Conservation (phyloP, 2,797 vertebrate genomes). For the Gastrophryne carolinensis region DNA sequence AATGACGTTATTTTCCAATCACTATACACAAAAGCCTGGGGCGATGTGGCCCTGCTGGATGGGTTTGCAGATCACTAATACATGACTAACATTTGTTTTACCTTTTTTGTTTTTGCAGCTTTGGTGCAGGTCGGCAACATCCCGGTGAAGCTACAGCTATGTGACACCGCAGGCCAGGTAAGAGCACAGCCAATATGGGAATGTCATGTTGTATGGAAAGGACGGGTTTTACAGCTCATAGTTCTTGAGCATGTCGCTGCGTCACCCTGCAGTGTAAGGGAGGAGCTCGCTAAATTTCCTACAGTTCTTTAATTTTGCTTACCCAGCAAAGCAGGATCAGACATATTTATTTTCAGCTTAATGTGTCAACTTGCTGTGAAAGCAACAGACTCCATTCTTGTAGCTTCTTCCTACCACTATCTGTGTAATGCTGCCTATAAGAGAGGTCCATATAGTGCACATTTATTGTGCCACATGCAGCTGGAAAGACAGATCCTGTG, state of each 20-base stretch:
- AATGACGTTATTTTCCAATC: not conserved
- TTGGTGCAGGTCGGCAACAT: constrained; percentile 80
- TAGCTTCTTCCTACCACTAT: no score
- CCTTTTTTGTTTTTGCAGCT: constrained; percentile 60
- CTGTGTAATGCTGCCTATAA: no score
- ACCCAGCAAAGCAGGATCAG: not conserved
- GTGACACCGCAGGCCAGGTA: constrained; percentile 85
- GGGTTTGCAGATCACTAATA: not conserved
- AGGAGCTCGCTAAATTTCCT: not conserved
- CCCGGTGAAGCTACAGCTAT: constrained; percentile 79
- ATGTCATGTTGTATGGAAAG: not conserved
- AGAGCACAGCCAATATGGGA: constrained; percentile 48
- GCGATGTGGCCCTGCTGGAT: not conserved
- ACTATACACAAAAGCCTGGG: not conserved
- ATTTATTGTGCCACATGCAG: no score
- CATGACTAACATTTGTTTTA: not conserved
- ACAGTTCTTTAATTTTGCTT: not conserved
- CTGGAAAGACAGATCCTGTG: not conserved
- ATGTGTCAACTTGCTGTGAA: not conserved
- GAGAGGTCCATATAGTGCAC: no score
- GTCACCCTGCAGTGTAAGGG: not conserved
- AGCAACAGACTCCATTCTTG: not conserved
- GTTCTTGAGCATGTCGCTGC: not conserved
- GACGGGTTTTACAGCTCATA: not conserved
- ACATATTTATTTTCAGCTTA: no score